Base-by-base conservation (phyloP, 2,888 invertebrate species). In the Mycalesis mineus region DNA sequence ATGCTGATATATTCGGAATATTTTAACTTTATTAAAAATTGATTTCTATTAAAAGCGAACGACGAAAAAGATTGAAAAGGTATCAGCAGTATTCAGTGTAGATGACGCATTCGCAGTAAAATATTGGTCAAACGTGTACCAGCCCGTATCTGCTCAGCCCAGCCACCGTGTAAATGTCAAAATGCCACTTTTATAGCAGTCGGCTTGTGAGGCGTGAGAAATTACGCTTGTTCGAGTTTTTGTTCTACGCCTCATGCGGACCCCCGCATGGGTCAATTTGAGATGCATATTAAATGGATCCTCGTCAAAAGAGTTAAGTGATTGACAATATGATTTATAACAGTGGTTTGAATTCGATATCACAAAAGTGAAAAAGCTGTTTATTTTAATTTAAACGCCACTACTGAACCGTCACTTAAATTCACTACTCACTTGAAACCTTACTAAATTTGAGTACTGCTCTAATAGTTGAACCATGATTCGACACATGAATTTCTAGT, bases 81-180 rank as follows among this genome's bases (percentile, higher is more conserved):
- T n/a, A n/a, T n/a, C n/a, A n/a, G n/a, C n/a, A n/a, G n/a, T n/a
- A n/a, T n/a, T n/a, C n/a, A n/a, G n/a, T n/a, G 22, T 5, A 22
- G 22, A 5, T 22, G 22, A 22, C 22, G 2, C 22, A 22, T 22
- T 5, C 5, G 2, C 22, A 22, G 36, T 36, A 9, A 55, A 17
- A 50, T 9, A 11, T n/a, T 22, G 44, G 44, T 7, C 31, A 55
- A 60, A 36, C 17, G 39, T 29, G 52, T 7, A 49, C 39, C n/a
- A 57, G 22, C 45, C 62, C 69, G 53, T 60, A 52, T 55, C 66
- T 67, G 42, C 50, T 54, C 37, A 41, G 52, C 31, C 54, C 58
- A 69, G 67, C 69, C 67, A 68, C 71, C 75, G 77, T 73, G 73
- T 77, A 77, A 82, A 85, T 84, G 85, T 84, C 87, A 84, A 79